phyloP scores from a whole-genome alignment of 2,797 vertebrate species.

The Malurus splendens region DNA sequence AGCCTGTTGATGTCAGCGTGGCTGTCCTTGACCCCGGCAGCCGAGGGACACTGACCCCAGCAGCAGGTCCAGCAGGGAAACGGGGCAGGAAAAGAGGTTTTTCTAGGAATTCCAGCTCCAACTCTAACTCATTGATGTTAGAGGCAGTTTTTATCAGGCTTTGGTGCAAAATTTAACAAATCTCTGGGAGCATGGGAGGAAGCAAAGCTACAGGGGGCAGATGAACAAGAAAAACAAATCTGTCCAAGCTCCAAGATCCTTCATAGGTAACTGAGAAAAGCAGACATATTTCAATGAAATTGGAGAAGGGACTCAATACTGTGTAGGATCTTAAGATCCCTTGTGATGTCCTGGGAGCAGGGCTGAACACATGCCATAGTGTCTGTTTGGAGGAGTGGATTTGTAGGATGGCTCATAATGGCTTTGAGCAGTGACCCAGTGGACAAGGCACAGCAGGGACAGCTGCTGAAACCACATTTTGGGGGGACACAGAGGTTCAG shows the following conservation, averaged over 20 bases:
- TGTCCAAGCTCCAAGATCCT: neutral
- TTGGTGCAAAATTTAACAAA: neutral
- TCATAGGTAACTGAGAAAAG: neutral
- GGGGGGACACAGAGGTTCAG: neutral
- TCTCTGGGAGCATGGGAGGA: neutral
- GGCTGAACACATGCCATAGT: neutral
- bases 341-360: neutral
- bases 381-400: neutral
- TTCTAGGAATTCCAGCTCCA: neutral
- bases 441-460: neutral
- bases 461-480: slow-evolving; percentile 8
- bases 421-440: neutral
- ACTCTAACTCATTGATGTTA: neutral
- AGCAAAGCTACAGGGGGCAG: neutral
- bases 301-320: neutral
- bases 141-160: neutral
- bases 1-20: neutral
- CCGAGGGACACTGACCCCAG: neutral
- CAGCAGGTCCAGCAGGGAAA: neutral
- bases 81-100: neutral
- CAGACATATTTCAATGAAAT: neutral
- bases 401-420: neutral
- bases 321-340: neutral
- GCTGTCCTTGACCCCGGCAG: neutral
- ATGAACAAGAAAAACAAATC: neutral